Base-by-base conservation (phyloP, 23 tunicate species). In the Phallusia fumigata region DNA sequence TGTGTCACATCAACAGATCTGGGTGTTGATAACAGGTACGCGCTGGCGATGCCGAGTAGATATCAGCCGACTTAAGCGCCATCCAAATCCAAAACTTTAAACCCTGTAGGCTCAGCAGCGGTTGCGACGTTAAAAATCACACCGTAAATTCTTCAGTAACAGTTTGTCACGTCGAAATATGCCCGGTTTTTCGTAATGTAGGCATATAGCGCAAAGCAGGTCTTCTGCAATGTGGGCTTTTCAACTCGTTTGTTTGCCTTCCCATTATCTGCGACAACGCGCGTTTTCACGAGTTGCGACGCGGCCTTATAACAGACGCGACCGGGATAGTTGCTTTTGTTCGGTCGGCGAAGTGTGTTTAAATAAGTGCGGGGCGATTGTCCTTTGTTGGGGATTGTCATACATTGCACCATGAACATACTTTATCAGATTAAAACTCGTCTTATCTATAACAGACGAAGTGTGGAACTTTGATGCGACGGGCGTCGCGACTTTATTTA, bases 1-100 rank as follows among this genome's bases (percentile, higher is more conserved):
- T 58, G 69, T 58, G 69, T 58, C 69, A 58, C 28, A 58, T 58
- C 69, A 58, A 58, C 69, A 58, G 69, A 58, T 58, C 69, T 58
- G 28, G 28, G 69, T 16, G 69, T 22, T 21, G 69, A 58, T 58
- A 58, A 24, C 47, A 40, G 47, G 47, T 40, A 40, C 69, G 69
- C 69, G 69, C 28, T 58, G 69, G 69, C 28, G 69, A 40, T 40
- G 47, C 47, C 10, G 47, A 40, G 47, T 3, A 40, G 47, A 40
- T 40, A 40, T 40, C 69, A 58, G 28, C 26, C 69, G 28, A 58
- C 69, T 58, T 40, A 24, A 58, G 69, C 69, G 26, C 69, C 2
- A 58, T 21, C 69, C 28, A 58, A 58, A 58, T 58, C 69, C 69
- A 22, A 58, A 58, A 40, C 28, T 58, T 58, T 58, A 58, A 58